Conservation (phyloP, 2,888 invertebrate species). For the Druceiella hillmani region DNA sequence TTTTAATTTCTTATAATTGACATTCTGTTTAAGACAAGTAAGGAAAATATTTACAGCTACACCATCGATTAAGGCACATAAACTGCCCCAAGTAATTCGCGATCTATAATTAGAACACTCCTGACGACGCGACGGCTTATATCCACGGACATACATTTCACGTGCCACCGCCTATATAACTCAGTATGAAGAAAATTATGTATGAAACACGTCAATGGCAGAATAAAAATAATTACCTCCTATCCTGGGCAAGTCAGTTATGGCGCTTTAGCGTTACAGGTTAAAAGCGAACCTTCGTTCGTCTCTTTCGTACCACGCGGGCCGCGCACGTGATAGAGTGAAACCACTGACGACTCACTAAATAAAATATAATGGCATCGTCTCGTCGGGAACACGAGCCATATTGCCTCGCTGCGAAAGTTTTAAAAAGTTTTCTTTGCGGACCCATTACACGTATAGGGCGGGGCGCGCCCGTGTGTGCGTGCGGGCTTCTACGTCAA, state of each 20-base stretch:
- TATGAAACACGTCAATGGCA: slow-evolving; percentile 52
- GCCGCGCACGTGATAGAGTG: slow-evolving; percentile 30
- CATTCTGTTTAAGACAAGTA: no score
- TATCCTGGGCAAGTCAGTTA: slow-evolving; percentile 47
- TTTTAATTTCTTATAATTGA: no score
- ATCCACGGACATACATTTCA: background rate
- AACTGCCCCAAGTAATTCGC: no score
- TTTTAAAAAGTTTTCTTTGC: slow-evolving; percentile 56
- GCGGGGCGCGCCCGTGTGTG: slow-evolving; percentile 30
- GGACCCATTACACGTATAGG: slow-evolving; percentile 51
- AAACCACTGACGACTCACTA: slow-evolving; percentile 43
- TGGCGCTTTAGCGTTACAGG: slow-evolving; percentile 29
- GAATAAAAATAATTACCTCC: slow-evolving; percentile 54
- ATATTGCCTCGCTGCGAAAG: slow-evolving; percentile 55
- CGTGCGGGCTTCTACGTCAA: no score
- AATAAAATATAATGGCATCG: slow-evolving; percentile 53
- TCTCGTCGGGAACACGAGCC: slow-evolving; percentile 54
- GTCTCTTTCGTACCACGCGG: slow-evolving; percentile 31
- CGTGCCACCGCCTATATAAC: no score
- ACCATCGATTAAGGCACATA: no score
- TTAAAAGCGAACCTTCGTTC: slow-evolving; percentile 30
- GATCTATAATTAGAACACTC: no score
- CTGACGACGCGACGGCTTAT: no score
- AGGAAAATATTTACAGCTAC: no score
- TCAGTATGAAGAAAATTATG: no score